Evolutionary conservation across 2,888 invertebrate species (phyloP), one percentile per base, ranked within the genome.

Genomic region (Macrophya annulata): DNA sequence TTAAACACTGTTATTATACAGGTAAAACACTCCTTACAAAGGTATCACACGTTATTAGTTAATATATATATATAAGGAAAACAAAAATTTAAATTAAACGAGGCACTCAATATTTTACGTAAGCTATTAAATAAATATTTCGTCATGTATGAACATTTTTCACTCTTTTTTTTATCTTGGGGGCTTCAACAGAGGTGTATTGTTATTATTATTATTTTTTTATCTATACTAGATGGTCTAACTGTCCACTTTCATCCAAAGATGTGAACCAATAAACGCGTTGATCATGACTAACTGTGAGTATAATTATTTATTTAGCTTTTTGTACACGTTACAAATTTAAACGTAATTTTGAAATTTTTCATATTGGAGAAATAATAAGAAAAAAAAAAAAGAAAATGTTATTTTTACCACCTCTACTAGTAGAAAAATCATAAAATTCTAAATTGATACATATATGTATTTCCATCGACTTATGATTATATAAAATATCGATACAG

Each of bases 21-120:
- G 71, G 31, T 62, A 83, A 31, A 83, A 83, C 83, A 83, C 83
- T 83, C 68, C 68, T 83, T 71, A 48, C 17, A 83, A 83, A 83
- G 83, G 31, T 83, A 83, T 83, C 83, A 83, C 83, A 83, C 83
- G 40, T 81, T 81, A 83, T 74, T 55, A 77, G 71, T 72, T 77
- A 77, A 77, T 43, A 77, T 55, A 77, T 62, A n/a, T n/a, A n/a
- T n/a, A n/a, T n/a, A n/a, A 65, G 51, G 40, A 68, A 37, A 68
- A 40, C n/a, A n/a, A n/a, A 83, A 83, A 45, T 21, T 65, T 68
- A 45, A 71, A 83, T 43, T 40, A 65, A 83, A 48, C 68, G 83
- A 83, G 68, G 83, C 68, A 59, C 81, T 59, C 59, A 37, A 81
- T 62, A 59, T 55, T 55, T 77, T 77, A 31, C 51, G 81, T 62